Evolutionary conservation across 2,797 vertebrate genomes (phyloP), one percentile per base, ranked within the genome.

Genomic region (Eidolon dupreanum): DNA sequence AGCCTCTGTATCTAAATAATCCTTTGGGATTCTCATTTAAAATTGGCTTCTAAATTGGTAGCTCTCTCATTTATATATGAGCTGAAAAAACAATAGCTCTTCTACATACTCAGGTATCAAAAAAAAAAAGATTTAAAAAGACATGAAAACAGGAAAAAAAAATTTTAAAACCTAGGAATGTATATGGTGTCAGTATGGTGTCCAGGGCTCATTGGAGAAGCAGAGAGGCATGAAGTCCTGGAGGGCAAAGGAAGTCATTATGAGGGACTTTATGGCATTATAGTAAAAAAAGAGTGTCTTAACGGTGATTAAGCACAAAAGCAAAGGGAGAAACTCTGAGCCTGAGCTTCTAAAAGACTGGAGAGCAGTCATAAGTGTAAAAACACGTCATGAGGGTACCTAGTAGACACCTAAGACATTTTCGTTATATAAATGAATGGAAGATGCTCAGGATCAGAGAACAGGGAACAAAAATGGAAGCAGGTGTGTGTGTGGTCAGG

Each of bases 11-110:
- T 73, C 57, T 89, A 89, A 59, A 82, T 90, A 94, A 91, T 43
- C 46, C 61, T 63, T 82, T 90, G 59, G 38, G 24, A 53, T 65
- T 71, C 55, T 97, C 83, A 59, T 84, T 92, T 92, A 66, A 92
- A 95, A 59, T 59, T 83, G 65, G 16, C 46, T 92, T 90, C 55
- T 73, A 82, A 77, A 53, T 38, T 73, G 28, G 28, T 7, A 53
- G 15, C 3, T 90, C 36, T 46, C 43, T 28, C 36, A 55, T 66
- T 90, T 88, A 84, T 31, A 75, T 46, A 61, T 20, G 7, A 88
- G n/a, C 19, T 78, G 12, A 41, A 31, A 73, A 81, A n/a, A 59
- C 59, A 86, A 77, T 3, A 94, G 17, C n/a, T 17, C 11, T 87
- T 57, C n/a, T 87, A 65, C 6, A 20, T 82, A 66, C 22, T 93